phyloP scores from a whole-genome alignment of 1,140 invertebrate species.

The Procambarus virginalis region DNA sequence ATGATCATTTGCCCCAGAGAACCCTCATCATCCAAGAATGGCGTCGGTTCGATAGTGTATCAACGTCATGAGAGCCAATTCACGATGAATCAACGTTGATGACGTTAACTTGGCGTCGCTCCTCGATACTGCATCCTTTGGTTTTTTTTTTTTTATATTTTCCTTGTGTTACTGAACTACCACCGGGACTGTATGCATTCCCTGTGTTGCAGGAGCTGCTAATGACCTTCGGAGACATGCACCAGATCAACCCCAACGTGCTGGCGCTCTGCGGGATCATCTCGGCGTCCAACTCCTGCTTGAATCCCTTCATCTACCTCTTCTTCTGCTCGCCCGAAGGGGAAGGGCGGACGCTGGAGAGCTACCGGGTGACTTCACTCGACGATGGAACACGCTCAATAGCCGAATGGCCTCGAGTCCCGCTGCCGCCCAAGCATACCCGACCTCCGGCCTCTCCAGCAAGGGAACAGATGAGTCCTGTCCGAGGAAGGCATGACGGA shows the following conservation, averaged over 20 bases:
- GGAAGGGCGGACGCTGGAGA: conserved; percentile 48
- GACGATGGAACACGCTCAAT: conserved; percentile 35
- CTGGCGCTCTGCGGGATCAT: conserved; percentile 55
- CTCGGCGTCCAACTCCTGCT: conserved; percentile 50
- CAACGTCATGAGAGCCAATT: too few relatives aligned
- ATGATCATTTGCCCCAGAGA: too few relatives aligned
- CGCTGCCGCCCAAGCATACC: conserved; percentile 13
- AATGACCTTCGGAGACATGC: conserved; percentile 52
- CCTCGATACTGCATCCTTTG: too few relatives aligned
- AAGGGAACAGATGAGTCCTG: conserved; percentile 26
- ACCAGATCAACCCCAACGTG: conserved; percentile 47
- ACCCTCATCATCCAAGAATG: too few relatives aligned
- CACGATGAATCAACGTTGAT: too few relatives aligned
- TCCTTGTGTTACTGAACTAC: too few relatives aligned
- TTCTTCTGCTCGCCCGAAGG: conserved; percentile 50
- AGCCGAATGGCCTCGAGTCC: neutral
- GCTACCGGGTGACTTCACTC: conserved; percentile 52
- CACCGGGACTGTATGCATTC: too few relatives aligned
- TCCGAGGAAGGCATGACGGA: neutral
- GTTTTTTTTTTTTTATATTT: too few relatives aligned
- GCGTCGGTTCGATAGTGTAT: too few relatives aligned
- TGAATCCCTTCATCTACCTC: conserved; percentile 63
- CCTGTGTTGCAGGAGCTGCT: conserved; percentile 38
- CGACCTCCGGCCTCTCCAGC: conserved; percentile 15
- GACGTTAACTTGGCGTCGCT: too few relatives aligned